Evolutionary conservation across 2,113 vertebrate species (phyloP).

Genomic region (Varanus salvator): DNA sequence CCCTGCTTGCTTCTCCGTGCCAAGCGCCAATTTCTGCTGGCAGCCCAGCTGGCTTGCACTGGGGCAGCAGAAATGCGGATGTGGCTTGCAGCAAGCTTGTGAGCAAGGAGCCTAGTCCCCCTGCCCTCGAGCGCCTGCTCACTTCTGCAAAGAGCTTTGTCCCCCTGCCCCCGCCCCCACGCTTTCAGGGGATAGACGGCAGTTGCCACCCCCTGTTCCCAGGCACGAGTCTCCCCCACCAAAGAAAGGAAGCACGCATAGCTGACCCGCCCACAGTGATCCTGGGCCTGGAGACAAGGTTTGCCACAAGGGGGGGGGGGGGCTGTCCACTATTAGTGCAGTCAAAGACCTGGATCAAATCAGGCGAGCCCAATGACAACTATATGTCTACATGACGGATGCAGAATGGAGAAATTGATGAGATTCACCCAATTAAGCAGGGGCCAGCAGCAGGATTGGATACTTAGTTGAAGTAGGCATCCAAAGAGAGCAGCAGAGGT

Average conservation of each 20-base stretch:
- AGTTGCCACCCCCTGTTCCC: background rate
- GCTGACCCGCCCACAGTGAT: background rate
- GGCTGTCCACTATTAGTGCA: too few species aligned
- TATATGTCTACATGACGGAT: background rate
- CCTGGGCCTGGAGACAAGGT: background rate
- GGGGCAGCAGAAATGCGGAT: rapidly evolving
- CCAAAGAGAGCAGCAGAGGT: too few species aligned
- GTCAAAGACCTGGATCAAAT: too few species aligned
- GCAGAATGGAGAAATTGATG: background rate
- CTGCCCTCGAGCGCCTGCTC: background rate
- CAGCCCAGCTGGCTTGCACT: background rate
- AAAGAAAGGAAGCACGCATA: background rate
- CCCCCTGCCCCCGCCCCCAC: background rate
- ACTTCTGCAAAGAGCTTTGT: background rate
- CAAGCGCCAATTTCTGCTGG: background rate
- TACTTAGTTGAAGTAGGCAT: background rate
- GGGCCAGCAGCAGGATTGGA: background rate
- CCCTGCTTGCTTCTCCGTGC: background rate
- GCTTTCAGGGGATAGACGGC: background rate
- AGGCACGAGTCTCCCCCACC: background rate
- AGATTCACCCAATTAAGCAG: background rate
- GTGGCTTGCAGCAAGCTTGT: background rate
- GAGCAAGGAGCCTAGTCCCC: rapidly evolving
- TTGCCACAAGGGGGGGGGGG: background rate
- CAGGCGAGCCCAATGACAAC: background rate